Base-by-base conservation (phyloP, 2,888 invertebrate genomes). In the Tenthredo amoena region DNA sequence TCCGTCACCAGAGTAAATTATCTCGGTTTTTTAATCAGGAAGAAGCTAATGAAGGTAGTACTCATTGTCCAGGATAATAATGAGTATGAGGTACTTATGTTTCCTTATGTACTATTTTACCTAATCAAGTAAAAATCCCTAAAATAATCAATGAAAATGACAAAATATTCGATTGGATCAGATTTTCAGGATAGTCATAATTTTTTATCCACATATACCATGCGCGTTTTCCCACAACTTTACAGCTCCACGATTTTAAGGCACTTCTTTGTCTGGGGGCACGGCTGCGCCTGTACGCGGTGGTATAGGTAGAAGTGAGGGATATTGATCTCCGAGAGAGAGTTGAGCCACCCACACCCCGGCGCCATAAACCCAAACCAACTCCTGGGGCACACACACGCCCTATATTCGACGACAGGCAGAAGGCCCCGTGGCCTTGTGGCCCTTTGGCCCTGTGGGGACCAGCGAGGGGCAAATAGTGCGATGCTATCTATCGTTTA, bases 301-400 rank as follows among this genome's bases (percentile, higher is more conserved):
- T 47, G 68, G 47, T 58, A 47, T 34, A 47, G 5, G 31, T n/a
- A 47, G 83, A 68, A 68, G 47, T 50, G 83, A 68, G 71, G 90
- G 89, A 90, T 92, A 92, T 92, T 92, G 92, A 92, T 92, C 91
- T 90, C 68, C 68, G 89, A 88, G 87, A 87, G 87, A 87, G 87
- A 85, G 86, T 87, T 86, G 86, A 86, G 65, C 76, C 84, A 84
- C 84, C 87, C 85, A 55, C 62, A 21, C 68, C 34, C 86, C 84
- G 87, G 79, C 55, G 85, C 47, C 47, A 71, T 71, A 71, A 83
- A 71, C 83, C 68, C n/a, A 68, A 83, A 47, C 83, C n/a, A 65
- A 47, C 81, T 40, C 62, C 62, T 58, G 62, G 62, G 37, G 9
- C 81, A 81, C 50, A 55, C 40, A 65, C 77, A 55, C 34, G 65